A percentile compares a stretch with the other conserved stretches of the same genome.
Conservation (phyloP, 2,797 vertebrate genomes). For the Tinamus major region DNA sequence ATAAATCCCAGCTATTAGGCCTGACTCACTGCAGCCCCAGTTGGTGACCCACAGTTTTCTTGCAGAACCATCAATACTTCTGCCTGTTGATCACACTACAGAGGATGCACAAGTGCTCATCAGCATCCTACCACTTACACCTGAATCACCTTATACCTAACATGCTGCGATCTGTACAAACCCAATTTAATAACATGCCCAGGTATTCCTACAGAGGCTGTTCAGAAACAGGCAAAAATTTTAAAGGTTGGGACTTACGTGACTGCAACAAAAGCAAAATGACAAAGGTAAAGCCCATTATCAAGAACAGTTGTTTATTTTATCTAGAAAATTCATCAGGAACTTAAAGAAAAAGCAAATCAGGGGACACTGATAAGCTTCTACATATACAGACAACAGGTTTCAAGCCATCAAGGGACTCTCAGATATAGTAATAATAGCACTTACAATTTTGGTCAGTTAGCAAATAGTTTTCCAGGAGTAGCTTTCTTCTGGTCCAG, state of each 20-base stretch:
- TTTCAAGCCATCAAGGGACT: too few relatives aligned
- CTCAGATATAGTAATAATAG: too few relatives aligned
- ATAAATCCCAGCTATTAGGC: neutral
- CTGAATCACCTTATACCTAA: too few relatives aligned
- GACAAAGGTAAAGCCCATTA: neutral
- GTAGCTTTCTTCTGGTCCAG: neutral
- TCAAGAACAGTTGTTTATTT: neutral
- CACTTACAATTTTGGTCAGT: too few relatives aligned
- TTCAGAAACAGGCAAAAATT: neutral
- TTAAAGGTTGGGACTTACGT: neutral
- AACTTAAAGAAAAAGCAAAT: neutral
- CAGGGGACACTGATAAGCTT: neutral
- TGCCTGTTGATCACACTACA: neutral
- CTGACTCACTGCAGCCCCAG: neutral
- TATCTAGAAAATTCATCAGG: neutral
- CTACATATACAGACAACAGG: too few relatives aligned
- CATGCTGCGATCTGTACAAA: too few relatives aligned
- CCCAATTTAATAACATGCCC: neutral
- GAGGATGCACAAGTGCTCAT: too few relatives aligned
- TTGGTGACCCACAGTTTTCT: neutral
- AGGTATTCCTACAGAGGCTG: neutral
- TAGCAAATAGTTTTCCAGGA: too few relatives aligned
- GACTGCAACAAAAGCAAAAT: neutral
- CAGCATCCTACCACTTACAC: too few relatives aligned
- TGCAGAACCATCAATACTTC: neutral